Percentiles rank a stretch among this genome's conserved stretches.
These are phyloP conservation scores for Meandrina meandrites DNA, from an alignment of 92 coral and sea anemone species.

Conservation along the genomic window DNA sequence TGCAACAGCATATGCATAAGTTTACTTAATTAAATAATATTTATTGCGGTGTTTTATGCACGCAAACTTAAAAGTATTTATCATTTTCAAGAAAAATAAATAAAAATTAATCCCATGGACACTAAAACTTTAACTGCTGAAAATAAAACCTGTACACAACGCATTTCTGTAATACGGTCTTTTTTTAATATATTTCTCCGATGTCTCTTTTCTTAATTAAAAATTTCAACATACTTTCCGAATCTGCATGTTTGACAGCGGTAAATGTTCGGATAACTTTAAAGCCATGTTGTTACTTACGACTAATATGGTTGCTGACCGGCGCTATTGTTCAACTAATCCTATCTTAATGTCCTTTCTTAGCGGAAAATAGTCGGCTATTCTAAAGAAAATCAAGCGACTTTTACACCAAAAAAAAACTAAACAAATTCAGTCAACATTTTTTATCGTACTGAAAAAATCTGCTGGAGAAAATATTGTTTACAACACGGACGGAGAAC, in stretches of 20 bases:
- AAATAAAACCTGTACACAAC: background rate
- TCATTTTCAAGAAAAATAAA: background rate
- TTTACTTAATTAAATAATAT: background rate
- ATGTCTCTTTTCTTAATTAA: background rate
- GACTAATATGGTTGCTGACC: background rate
- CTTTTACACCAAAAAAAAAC: background rate
- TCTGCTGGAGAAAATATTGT: background rate
- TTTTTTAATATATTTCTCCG: background rate
- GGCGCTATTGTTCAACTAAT: background rate
- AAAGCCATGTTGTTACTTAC: background rate
- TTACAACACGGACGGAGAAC: background rate
- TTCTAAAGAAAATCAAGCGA: background rate
- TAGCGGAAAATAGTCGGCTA: background rate
- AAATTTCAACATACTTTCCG: background rate
- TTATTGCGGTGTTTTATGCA: background rate
- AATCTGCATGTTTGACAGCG: background rate
- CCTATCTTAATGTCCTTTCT: background rate
- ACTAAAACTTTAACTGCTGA: background rate
- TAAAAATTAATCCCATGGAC: background rate
- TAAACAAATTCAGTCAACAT: background rate
- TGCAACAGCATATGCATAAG: background rate
- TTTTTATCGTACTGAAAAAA: background rate
- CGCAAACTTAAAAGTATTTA: background rate
- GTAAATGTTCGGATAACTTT: background rate
- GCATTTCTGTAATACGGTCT: background rate